Evolutionary conservation across 2,888 invertebrate species (phyloP), one percentile per base, ranked within the genome.

Genomic region (Ophioninae sp.): DNA sequence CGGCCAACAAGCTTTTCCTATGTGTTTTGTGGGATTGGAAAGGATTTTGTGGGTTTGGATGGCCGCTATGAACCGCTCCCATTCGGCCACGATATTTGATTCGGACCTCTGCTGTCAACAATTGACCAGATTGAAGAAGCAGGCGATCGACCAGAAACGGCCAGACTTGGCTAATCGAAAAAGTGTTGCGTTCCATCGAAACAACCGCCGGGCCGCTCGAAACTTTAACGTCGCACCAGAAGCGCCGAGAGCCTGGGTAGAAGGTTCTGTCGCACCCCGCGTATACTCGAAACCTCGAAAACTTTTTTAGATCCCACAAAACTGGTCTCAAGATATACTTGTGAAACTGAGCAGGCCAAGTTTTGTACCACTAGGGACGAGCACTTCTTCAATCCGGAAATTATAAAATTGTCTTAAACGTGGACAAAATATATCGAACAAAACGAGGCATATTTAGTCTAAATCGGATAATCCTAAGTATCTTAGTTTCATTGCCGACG

Each of bases 201-300:
- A 83, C 85, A 85, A 86, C 64, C n/a, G 84, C 82, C 64, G 56
- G 85, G 76, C 85, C 85, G 80, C 83, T 85, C 85, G 84, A 85
- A 41, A 87, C 85, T 81, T 75, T 86, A 70, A 77, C 85, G 85
- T 86, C 86, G 68, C 87, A 85, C 23, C 79, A 88, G 70, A 88
- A 89, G 79, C 75, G 88, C 37, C 59, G 76, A 61, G 86, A 87
- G 83, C 84, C 87, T 82, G 86, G 87, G 64, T 85, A 83, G 80
- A 85, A 85, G 65, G 85, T 74, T 86, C 86, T 30, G 79, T 21
- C 79, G 85, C 88, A 88, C 67, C 89, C 87, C 84, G 84, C 85
- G 62, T 86, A 87, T 84, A 88, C 87, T 70, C 87, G 90, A 87
- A 87, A 90, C 86, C 86, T 91, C 83, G 82, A n/a, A n/a, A n/a